Conservation (phyloP, 2,888 invertebrate species). For the Amiota communis region DNA sequence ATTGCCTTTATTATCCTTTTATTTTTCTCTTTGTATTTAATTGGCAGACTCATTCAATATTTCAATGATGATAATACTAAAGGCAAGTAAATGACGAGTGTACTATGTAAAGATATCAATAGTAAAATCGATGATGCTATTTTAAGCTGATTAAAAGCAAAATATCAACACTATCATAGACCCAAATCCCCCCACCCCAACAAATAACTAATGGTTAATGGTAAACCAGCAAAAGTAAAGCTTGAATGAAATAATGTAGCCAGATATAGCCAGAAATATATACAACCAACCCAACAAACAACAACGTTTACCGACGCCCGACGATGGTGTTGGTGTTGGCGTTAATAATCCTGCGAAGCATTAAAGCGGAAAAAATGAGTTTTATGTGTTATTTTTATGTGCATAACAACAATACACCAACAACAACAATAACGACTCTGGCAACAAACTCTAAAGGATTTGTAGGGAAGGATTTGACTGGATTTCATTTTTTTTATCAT, state of each 20-base stretch:
- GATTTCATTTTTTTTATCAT: background rate
- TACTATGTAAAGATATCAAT: background rate
- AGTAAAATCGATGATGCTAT: slow-evolving; percentile 43
- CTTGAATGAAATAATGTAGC: slow-evolving; percentile 37
- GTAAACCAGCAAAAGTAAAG: no score
- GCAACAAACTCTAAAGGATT: background rate
- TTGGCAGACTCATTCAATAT: no score
- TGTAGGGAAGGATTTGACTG: background rate
- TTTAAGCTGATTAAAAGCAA: slow-evolving; percentile 60
- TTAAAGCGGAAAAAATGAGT: slow-evolving; percentile 40
- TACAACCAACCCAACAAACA: background rate
- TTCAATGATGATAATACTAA: no score
- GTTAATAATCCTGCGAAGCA: slow-evolving; percentile 40
- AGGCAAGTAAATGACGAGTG: no score
- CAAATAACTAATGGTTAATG: no score
- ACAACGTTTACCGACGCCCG: background rate
- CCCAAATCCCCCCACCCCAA: no score
- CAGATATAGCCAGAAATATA: background rate
- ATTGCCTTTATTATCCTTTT: no score
- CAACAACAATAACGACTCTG: background rate
- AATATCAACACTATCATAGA: no score
- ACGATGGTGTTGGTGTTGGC: slow-evolving; percentile 22
- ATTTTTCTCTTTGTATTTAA: no score
- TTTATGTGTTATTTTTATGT: slow-evolving; percentile 17
- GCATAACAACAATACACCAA: background rate